Percentiles rank a stretch among this genome's conserved stretches.
These are phyloP conservation scores for Syritta pipiens DNA, from an alignment of 2,888 invertebrate species.

Conservation along the genomic window DNA sequence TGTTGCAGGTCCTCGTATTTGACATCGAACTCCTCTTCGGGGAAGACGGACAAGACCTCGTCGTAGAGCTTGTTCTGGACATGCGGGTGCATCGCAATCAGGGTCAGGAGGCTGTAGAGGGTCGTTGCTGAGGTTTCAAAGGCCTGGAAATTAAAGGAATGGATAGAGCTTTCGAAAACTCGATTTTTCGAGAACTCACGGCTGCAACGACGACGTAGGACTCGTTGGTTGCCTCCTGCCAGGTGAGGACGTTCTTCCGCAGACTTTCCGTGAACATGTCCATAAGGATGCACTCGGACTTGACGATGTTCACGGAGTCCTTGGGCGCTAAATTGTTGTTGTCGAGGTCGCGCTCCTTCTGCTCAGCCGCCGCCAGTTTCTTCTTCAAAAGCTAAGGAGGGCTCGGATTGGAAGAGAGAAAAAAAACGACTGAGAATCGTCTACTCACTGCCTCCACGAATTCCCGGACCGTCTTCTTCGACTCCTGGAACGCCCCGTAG, in stretches of 20 bases:
- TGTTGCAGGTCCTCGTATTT: conserved; percentile 42
- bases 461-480: neutral
- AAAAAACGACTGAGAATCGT: neutral
- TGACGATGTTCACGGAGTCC: neutral
- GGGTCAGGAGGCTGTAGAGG: conserved; percentile 57
- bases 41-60: conserved; percentile 57
- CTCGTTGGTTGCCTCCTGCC: neutral
- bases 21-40: conserved; percentile 20
- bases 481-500: neutral
- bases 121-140: conserved; percentile 71
- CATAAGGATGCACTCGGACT: neutral
- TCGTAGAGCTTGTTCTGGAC: conserved; percentile 70
- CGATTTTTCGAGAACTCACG: neutral
- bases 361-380: neutral
- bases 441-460: neutral
- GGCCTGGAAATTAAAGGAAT: conserved; percentile 63
- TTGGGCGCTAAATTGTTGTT: neutral
- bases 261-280: neutral
- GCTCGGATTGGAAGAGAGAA: too few species aligned
- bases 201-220: neutral
- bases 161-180: neutral
- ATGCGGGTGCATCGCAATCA: conserved; percentile 71
- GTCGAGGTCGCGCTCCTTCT: neutral
- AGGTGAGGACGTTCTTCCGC: neutral
- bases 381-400: neutral